These are phyloP conservation scores for Apodemia zela DNA, from an alignment of 2,888 invertebrate genomes.

Conservation along the genomic window DNA sequence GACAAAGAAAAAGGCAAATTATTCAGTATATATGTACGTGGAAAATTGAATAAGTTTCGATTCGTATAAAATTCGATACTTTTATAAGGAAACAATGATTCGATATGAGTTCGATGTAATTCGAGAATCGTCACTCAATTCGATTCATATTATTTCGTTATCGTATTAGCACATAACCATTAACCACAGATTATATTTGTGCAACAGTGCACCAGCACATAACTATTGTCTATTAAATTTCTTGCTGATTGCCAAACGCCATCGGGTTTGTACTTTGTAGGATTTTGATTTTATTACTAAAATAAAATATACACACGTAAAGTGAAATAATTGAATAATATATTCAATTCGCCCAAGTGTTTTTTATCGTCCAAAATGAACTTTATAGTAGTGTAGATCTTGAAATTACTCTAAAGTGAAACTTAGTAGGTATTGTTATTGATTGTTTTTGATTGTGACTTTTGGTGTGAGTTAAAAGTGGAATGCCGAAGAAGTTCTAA, in stretches of 20 bases:
- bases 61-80: too few species aligned
- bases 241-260: not conserved
- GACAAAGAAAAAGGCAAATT: too few species aligned
- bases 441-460: conserved; percentile 46
- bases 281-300: not conserved
- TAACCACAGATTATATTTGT: too few species aligned
- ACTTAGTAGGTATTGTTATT: conserved; percentile 42
- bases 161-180: too few species aligned
- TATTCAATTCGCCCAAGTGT: not conserved
- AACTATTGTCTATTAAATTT: too few species aligned
- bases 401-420: not conserved
- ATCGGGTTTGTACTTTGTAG: not conserved
- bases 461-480: conserved; percentile 50
- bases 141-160: too few species aligned
- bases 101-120: too few species aligned
- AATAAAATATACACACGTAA: not conserved
- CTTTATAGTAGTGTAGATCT: not conserved
- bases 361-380: conserved; percentile 1
- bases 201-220: too few species aligned
- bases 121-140: too few species aligned
- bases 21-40: too few species aligned
- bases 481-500: conserved; percentile 49
- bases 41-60: too few species aligned
- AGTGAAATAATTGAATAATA: not conserved
- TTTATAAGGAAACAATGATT: too few species aligned